These are phyloP conservation scores for Brachylomia viminalis DNA, from an alignment of 2,888 invertebrate genomes.

Conservation along the genomic window DNA sequence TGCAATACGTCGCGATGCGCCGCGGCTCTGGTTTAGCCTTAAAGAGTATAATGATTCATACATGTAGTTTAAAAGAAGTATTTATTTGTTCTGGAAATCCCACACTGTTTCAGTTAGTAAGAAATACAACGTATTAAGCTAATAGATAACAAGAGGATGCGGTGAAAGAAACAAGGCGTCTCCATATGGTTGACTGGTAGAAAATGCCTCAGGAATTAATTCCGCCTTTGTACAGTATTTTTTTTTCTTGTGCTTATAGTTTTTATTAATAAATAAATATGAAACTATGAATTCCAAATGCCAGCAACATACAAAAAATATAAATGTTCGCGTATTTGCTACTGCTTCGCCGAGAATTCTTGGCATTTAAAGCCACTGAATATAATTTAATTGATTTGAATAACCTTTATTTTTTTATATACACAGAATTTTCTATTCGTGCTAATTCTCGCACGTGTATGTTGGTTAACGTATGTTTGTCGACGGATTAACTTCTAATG, in stretches of 20 bases:
- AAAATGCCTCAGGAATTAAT: too few species aligned
- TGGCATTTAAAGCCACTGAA: conserved; percentile 40
- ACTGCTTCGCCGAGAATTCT: conserved; percentile 29
- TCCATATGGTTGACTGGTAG: too few species aligned
- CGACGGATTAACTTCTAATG: background rate
- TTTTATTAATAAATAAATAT: too few species aligned
- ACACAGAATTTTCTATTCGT: background rate
- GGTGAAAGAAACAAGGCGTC: background rate
- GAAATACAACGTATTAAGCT: background rate
- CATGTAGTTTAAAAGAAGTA: background rate
- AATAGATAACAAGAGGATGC: background rate
- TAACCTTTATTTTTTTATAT: conserved; percentile 30
- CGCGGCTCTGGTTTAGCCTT: background rate
- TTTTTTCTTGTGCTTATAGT: too few species aligned
- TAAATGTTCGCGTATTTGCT: conserved; percentile 37
- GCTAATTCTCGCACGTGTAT: background rate
- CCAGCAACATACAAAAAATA: conserved; percentile 19
- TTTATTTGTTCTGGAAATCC: background rate
- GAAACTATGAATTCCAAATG: conserved; percentile 13
- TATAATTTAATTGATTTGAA: conserved; percentile 38
- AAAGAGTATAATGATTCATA: background rate
- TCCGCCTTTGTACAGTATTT: too few species aligned
- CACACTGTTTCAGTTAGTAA: background rate
- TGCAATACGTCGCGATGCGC: too few species aligned
- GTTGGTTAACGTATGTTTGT: conserved; percentile 1